Conservation (phyloP, 2,888 invertebrate genomes). For the Lingula anatina region DNA sequence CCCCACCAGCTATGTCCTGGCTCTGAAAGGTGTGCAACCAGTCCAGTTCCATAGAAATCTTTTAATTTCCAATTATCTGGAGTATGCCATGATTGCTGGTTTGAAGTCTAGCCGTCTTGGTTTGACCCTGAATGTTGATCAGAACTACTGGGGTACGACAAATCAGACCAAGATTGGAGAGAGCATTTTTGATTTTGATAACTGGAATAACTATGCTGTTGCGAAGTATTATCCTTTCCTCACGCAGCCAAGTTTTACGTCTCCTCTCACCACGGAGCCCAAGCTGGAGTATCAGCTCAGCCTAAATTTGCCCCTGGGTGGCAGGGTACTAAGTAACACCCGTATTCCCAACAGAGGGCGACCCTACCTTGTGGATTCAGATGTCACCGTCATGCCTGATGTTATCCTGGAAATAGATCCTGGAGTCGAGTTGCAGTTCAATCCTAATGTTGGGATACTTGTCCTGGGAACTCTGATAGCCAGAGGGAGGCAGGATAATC, state of each 20-base stretch:
- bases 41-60: conserved; percentile 85
- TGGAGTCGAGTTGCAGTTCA: conserved; percentile 87
- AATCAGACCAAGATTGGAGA: conserved; percentile 69
- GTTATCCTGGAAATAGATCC: conserved; percentile 79
- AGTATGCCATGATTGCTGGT: conserved; percentile 90
- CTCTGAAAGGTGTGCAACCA: conserved; percentile 90
- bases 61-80: conserved; percentile 60
- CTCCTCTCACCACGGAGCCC: conserved; percentile 24
- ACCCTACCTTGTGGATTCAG: conserved; percentile 63
- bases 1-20: conserved; percentile 67
- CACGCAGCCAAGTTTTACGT: conserved; percentile 55
- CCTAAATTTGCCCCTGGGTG: conserved; percentile 30
- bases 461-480: conserved; percentile 87
- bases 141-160: conserved; percentile 95
- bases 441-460: conserved; percentile 90
- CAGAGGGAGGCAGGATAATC: conserved; percentile 59
- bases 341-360: conserved; percentile 20
- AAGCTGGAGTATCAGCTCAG: conserved; percentile 25
- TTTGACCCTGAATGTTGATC: conserved; percentile 78
- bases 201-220: conserved; percentile 97
- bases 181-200: conserved; percentile 95
- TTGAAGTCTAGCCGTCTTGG: conserved; percentile 75
- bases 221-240: conserved; percentile 86
- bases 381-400: conserved; percentile 95
- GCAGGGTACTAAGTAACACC: conserved; percentile 61